Base-by-base conservation (phyloP, 2,797 vertebrate genomes). In the Leucoraja ocellata region DNA sequence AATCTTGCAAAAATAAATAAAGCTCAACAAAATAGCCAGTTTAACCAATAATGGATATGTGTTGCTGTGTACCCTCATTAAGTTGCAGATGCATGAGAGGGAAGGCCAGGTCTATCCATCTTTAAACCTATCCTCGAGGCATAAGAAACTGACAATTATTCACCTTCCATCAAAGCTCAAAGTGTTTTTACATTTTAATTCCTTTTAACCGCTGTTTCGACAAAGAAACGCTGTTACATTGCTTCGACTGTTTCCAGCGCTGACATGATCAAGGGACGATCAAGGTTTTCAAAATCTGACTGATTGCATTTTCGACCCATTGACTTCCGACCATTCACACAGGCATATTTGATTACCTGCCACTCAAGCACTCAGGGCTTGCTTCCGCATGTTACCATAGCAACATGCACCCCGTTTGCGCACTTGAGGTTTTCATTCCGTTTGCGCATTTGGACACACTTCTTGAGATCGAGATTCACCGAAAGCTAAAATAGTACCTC, bases 391-490 rank as follows among this genome's bases (percentile, higher is more conserved):
- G 39, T 76, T 46, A 76, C 93, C 71, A 65, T 36, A n/a, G 81
- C 68, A 78, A 80, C 32, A 58, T 73, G 54, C 63, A 9, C 61
- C 73, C 54, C 79, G 46, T 84, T 91, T 63, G 36, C 63, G 81
- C 25, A 39, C 39, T 90, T n/a, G 68, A 14, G n/a, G 61, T 91
- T 54, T 88, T 93, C 58, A 32, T 54, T 65, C 25, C 73, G 28
- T 63, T 71, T 84, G 77, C 68, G 76, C 83, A 78, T 91, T 93
- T 91, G 80, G 76, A 93, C 80, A 91, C 5, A 63, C 76, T 93
- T 68, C 90, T 88, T 58, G 79, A 54, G 73, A 11, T 63, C 23
- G 36, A 77, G 58, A 86, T 93, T 76, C 23, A 13, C 4, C 8
- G 9, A 86, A 36, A 73, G 80, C 93, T 23, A 46, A 54, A 54